Percentiles rank a stretch among this genome's conserved stretches.
phyloP scores from a whole-genome alignment of 2,113 vertebrate genomes.

The Vulpes vulpes region DNA sequence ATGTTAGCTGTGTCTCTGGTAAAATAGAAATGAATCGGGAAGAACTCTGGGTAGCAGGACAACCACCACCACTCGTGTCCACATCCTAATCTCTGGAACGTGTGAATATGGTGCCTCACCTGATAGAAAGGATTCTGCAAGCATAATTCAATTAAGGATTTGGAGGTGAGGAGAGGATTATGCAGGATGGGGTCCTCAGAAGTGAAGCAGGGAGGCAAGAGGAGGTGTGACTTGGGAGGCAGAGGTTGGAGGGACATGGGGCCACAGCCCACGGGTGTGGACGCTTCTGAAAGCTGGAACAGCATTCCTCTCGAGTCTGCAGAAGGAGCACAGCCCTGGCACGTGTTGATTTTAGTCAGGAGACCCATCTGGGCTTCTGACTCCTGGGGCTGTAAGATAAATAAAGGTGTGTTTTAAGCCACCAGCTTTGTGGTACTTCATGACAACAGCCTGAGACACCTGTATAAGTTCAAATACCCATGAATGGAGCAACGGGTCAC shows the following conservation, averaged over 20 bases:
- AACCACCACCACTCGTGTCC: neutral
- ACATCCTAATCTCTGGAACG: too few relatives aligned
- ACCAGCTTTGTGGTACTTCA: neutral
- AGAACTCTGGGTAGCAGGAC: neutral
- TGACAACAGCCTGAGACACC: neutral
- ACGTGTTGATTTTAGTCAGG: neutral
- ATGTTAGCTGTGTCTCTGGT: neutral
- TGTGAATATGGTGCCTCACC: rapidly evolving
- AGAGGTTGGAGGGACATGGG: neutral
- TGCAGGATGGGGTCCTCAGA: neutral
- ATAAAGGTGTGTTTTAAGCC: neutral
- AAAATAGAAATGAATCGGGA: neutral
- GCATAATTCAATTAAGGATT: neutral
- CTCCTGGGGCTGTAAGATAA: too few relatives aligned
- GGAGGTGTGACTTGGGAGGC: neutral
- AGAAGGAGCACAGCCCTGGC: neutral
- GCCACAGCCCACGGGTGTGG: rapidly evolving
- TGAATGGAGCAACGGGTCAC: neutral
- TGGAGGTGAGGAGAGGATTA: neutral
- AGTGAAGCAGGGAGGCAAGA: neutral
- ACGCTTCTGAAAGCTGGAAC: neutral
- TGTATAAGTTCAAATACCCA: neutral
- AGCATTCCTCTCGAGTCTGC: rapidly evolving
- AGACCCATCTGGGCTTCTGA: neutral
- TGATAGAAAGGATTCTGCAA: neutral